Conservation (phyloP, 2,113 vertebrate genomes). For the Salminus brasiliensis region DNA sequence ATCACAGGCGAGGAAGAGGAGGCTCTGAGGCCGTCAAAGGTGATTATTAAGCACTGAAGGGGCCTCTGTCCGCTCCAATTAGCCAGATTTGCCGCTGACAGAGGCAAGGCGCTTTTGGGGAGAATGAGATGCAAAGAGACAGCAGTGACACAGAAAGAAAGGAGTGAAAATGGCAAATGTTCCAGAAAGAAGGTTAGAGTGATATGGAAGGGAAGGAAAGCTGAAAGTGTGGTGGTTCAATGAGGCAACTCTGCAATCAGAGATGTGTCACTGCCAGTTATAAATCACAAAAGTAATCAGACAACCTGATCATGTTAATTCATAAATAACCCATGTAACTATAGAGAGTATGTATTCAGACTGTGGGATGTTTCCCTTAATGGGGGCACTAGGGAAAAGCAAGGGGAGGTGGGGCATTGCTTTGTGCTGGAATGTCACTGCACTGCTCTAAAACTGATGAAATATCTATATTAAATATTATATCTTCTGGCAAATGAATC, state of each 20-base stretch:
- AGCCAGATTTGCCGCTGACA: conserved; percentile 20
- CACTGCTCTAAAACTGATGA: too few relatives aligned
- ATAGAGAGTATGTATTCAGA: too few relatives aligned
- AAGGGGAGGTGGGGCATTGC: too few relatives aligned
- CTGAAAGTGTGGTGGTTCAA: conserved; percentile 1
- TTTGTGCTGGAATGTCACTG: too few relatives aligned
- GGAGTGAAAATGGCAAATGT: background rate
- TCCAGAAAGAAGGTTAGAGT: background rate
- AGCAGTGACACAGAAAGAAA: conserved; percentile 19
- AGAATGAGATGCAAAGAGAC: conserved; percentile 39
- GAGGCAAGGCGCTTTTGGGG: conserved; percentile 13
- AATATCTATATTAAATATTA: too few relatives aligned
- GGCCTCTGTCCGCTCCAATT: conserved; percentile 41
- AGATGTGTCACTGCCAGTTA: too few relatives aligned
- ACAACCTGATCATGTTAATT: too few relatives aligned
- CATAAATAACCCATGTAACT: too few relatives aligned
- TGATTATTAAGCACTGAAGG: conserved; percentile 39
- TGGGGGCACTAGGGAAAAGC: too few relatives aligned
- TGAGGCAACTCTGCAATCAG: background rate
- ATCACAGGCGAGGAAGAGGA: background rate
- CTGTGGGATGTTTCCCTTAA: too few relatives aligned
- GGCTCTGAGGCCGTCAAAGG: conserved; percentile 32
- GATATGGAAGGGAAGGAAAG: background rate
- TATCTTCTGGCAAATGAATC: too few relatives aligned
- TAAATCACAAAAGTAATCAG: too few relatives aligned